These are phyloP conservation scores for Argyrosomus regius DNA, from an alignment of 2,797 vertebrate species.

Conservation along the genomic window DNA sequence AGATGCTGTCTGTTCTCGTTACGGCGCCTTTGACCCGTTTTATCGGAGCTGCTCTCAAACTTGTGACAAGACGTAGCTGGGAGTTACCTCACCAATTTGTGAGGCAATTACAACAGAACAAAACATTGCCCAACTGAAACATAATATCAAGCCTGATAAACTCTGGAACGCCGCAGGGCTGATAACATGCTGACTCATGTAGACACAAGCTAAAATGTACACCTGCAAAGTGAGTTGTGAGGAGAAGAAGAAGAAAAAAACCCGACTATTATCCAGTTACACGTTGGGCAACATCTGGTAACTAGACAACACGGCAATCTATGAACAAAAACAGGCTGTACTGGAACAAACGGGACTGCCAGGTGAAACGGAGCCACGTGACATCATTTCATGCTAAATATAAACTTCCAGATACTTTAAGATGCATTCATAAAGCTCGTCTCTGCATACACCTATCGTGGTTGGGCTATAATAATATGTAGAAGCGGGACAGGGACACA, in stretches of 20 bases:
- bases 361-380: neutral
- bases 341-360: neutral
- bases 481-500: neutral
- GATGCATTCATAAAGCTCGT: too few species aligned
- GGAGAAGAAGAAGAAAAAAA: neutral
- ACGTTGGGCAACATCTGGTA: constrained; percentile 12
- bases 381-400: neutral
- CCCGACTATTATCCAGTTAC: constrained; percentile 6
- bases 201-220: neutral
- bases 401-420: too few species aligned
- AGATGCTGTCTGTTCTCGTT: too few species aligned
- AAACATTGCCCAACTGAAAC: neutral
- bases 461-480: neutral
- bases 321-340: neutral
- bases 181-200: constrained; percentile 18
- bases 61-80: too few species aligned
- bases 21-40: too few species aligned
- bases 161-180: too few species aligned
- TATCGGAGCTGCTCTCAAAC: too few species aligned
- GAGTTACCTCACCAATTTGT: neutral
- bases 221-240: constrained; percentile 9
- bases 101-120: neutral
- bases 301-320: neutral
- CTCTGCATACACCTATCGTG: too few species aligned
- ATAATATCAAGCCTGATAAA: neutral